A percentile compares a stretch with the other conserved stretches of the same genome.
Evolutionary conservation across 2,113 vertebrate genomes (phyloP).

Genomic region (Pelecanus crispus): DNA sequence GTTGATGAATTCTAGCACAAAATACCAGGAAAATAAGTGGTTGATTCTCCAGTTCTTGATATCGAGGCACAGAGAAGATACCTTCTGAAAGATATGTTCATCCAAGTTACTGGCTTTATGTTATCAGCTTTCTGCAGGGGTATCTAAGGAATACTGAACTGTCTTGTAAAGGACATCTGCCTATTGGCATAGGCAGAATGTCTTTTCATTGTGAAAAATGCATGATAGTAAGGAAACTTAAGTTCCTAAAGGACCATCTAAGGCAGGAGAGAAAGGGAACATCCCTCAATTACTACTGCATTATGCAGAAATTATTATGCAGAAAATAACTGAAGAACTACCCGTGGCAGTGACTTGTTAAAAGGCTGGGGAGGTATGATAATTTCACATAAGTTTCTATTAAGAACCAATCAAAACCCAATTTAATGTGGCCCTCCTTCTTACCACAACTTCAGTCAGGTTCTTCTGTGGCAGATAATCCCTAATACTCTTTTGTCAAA

Average conservation of each 20-base stretch:
- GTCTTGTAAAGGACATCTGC: neutral
- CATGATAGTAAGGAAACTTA: neutral
- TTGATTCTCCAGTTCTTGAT: neutral
- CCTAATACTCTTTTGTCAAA: constrained; percentile 3
- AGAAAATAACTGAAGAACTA: neutral
- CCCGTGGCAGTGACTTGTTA: neutral
- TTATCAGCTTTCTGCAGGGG: neutral
- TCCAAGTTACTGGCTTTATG: neutral
- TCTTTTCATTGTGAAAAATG: neutral
- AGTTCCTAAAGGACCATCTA: neutral
- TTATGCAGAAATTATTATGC: neutral
- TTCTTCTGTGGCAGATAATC: neutral
- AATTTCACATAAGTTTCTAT: neutral
- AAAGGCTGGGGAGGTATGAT: neutral
- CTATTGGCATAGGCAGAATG: neutral
- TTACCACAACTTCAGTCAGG: neutral
- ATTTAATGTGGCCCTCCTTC: neutral
- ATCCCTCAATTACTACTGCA: neutral
- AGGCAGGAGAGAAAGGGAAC: neutral
- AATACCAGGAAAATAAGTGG: neutral
- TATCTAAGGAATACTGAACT: neutral
- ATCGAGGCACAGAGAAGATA: neutral
- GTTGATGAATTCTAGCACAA: neutral
- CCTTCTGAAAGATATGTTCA: neutral
- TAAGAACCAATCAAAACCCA: neutral